Evolutionary conservation across 2,888 invertebrate species (phyloP), one percentile per base, ranked within the genome.

Genomic region (Agrotis puta): DNA sequence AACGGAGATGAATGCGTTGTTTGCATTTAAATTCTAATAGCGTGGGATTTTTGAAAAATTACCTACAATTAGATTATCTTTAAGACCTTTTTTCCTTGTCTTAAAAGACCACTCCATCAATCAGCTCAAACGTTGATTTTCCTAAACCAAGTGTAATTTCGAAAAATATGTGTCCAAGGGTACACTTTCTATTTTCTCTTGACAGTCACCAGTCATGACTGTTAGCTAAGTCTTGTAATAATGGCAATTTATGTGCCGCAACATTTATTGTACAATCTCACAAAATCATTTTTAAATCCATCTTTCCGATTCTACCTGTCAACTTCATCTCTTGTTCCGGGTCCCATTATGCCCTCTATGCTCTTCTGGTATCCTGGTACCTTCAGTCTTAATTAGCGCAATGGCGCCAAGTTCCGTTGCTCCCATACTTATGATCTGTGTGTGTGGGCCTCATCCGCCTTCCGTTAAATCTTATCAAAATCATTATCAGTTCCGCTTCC

Each of bases 371-470:
- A 20, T n/a, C 53, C 45, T 47, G 0, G 22, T 33, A 33, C 2
- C 58, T 47, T 22, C 45, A 2, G 1, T 53, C 4, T 4, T 61
- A 57, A 63, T 63, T 72, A 39, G 54, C 51, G 33, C 56, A 51
- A 13, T 51, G 9, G 24, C 13, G 14, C 43, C 57, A 43, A 45
- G 39, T 59, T 22, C 7, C 22, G n/a, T 39, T 24, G 11, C 39
- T 63, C 22, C 7, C 20, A 22, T 43, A 6, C 11, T 2, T 2
- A 22, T 11, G 39, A 6, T 6, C 1, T 6, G n/a, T 54, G 33
- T 16, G 2, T 6, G n/a, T 54, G 33, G 20, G 2, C 13, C 13
- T 24, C n/a, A 11, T 64, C 5, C 16, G 33, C 1, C 24, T 39
- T 71, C 7, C n/a, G 4, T 22, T 50, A n/a, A 0, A 39, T 39